Evolutionary conservation across 2,797 vertebrate species (phyloP).

Genomic region (Alca torda): DNA sequence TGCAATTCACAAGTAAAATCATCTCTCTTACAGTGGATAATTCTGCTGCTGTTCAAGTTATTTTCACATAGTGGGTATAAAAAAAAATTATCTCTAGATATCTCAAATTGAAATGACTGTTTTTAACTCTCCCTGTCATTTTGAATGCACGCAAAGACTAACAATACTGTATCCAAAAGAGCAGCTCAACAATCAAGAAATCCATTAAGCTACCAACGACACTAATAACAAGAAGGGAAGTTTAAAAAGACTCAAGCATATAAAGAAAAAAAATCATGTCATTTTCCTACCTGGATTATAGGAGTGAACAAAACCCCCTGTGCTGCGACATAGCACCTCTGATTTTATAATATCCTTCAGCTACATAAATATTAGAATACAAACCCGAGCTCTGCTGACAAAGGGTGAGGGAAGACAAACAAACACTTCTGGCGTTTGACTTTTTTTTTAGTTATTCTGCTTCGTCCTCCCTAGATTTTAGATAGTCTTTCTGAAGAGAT

Average conservation of each 20-base stretch:
- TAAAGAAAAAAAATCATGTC: background rate
- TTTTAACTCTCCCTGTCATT: conserved; percentile 3
- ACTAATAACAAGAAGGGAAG: conserved; percentile 1
- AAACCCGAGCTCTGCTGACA: background rate
- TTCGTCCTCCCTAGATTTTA: background rate
- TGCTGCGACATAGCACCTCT: background rate
- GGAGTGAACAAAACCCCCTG: background rate
- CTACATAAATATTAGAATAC: conserved; percentile 2
- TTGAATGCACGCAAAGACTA: conserved; percentile 25
- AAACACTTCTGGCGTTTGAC: background rate
- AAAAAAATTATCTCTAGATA: conserved; percentile 24
- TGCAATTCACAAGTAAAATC: conserved; percentile 50
- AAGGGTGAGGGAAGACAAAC: background rate
- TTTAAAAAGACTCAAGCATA: background rate
- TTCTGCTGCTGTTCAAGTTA: conserved; percentile 26
- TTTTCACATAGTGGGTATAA: conserved; percentile 35
- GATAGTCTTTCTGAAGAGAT: background rate
- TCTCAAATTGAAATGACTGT: conserved; percentile 25
- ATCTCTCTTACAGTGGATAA: conserved; percentile 1
- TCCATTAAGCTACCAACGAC: conserved; percentile 10
- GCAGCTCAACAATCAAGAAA: conserved; percentile 33
- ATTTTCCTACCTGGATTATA: background rate
- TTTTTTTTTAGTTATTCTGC: background rate
- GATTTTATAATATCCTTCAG: conserved; percentile 1
- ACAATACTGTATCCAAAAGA: conserved; percentile 33